These are phyloP conservation scores for Capra hircus DNA, from an alignment of 2,113 vertebrate species.

Conservation along the genomic window DNA sequence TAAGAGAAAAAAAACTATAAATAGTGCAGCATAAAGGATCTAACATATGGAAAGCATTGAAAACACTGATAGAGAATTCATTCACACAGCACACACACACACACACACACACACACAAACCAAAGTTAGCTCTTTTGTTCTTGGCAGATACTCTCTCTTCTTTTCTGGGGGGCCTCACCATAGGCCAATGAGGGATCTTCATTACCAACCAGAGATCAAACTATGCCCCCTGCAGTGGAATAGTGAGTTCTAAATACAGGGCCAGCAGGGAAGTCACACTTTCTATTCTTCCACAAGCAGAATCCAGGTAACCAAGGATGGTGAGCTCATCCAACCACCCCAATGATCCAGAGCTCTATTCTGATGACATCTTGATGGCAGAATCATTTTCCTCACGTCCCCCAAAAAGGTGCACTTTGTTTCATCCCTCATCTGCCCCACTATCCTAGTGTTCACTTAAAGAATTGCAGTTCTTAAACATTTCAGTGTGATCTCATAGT, in stretches of 20 bases:
- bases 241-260: neutral
- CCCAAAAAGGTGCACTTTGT: neutral
- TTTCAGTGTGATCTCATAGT: neutral
- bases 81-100: neutral
- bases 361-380: neutral
- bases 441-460: neutral
- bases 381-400: neutral
- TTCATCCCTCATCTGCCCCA: neutral
- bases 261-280: neutral
- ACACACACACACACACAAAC: neutral
- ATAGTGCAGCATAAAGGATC: neutral
- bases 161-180: neutral
- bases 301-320: neutral
- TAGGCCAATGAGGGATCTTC: neutral
- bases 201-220: neutral
- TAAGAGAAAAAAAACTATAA: neutral
- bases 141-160: neutral
- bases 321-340: rapidly evolving
- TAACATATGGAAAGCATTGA: neutral
- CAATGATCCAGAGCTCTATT: neutral
- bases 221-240: neutral
- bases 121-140: neutral
- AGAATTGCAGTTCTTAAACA: neutral
- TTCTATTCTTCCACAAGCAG: neutral
- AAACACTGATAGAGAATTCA: neutral